Base-by-base conservation (phyloP, 1,140 invertebrate species). In the Tetragnatha versicolor region DNA sequence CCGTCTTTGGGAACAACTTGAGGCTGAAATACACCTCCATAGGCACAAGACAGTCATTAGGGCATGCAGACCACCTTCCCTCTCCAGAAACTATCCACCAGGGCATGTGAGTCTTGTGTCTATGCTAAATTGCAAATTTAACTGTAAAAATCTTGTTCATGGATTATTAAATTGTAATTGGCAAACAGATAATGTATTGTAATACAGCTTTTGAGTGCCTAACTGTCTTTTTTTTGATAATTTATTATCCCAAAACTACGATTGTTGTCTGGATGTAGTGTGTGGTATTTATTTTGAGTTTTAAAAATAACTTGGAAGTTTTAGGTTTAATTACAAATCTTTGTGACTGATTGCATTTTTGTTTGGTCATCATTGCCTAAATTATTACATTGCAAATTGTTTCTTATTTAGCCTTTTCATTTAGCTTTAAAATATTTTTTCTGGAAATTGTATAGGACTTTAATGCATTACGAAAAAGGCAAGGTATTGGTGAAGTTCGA, bases 11-110 rank as follows among this genome's bases (percentile, higher is more conserved):
- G 90, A 92, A 81, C 91, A 95, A 87, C 85, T 95, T 72, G 93
- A 95, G 85, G 91, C 93, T 0, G 93, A 95, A 87, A 95, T 95
- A 79, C 88, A 94, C 79, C 87, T 95, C 39, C 93, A 94, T 85
- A 88, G 93, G 61, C 93, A 94, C 85, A 94, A 94, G 86, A 93
- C 92, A 70, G 90, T 93, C 33, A 91, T 93, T 81, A 79, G 87
- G 29, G 90, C 89, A 3, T 88, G 86, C 82, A 84, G 84, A 76
- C 88, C 83, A 53, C 80, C 85, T 33, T 45, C 22, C 14, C 49
- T 55, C 63, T 53, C 55, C 82, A 88, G 86, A 17, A 84, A 84
- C n/a, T 81, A 84, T 12, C 86, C 86, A 6, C 84, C 85, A n/a
- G 86, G 85, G 29, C 86, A 87, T 82, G 86, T 86, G 81, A 83